Evolutionary conservation across 2,888 invertebrate genomes (phyloP), one percentile per base, ranked within the genome.

Genomic region (Eudemis profundana): DNA sequence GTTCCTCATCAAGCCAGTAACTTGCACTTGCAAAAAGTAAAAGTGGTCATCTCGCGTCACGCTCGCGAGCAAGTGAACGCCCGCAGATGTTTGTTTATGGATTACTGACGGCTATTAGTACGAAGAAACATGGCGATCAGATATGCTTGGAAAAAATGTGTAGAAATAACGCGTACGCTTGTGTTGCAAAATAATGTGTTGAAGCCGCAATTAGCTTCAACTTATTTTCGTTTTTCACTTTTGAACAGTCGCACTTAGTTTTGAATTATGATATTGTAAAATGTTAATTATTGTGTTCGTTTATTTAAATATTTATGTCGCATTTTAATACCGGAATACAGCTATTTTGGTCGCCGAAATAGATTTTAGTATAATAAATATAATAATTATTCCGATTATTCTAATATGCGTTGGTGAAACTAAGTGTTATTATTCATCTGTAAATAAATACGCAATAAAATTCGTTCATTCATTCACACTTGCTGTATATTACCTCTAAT

Each of bases 31-130:
- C 29, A 33, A 51, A 57, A 63, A 63, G 63, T 63, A 63, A 63
- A 63, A 63, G 63, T 63, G 62, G 47, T 63, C 51, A 53, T 53
- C 56, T 40, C 15, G n/a, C 33, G 63, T 63, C 63, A 63, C 63
- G 63, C 56, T 23, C 4, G 42, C 12, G 49, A 33, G 49, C 56
- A 63, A 63, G 63, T 57, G 63, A 63, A 63, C 17, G 63, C 56
- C 40, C 56, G 15, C 8, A 33, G 38, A 53, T 15, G 47, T 56
- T 63, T 63, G 47, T 40, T 61, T 27, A 36, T 14, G 36, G 46
- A 33, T 33, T 21, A 61, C 47, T 33, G 17, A 47, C 27, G n/a
- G 14, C 40, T 33, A 57, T 27, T 40, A 36, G 2, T 36, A 10
- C 10, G 36, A 21, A 36, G 36, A 21, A 36, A 7, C 36, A 36